Evolutionary conservation across 2,113 vertebrate genomes (phyloP).

Genomic region (Neopipo cinnamomea): DNA sequence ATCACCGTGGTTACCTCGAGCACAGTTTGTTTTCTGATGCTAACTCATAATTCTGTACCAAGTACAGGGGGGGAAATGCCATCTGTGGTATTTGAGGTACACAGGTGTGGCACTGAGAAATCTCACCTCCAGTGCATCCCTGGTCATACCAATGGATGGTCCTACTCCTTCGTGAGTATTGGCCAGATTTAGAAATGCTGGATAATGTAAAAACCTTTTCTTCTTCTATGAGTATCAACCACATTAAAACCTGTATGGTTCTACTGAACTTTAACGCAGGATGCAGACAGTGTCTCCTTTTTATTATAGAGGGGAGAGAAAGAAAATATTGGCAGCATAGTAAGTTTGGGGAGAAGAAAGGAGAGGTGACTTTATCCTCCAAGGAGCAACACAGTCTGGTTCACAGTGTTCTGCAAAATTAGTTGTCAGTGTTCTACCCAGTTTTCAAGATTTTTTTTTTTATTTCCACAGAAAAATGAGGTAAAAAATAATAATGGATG

Average conservation of each 20-base stretch:
- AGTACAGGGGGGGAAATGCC: not conserved
- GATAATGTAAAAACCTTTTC: not conserved
- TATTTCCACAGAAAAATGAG: not conserved
- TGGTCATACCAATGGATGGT: not conserved
- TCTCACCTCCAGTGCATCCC: not conserved
- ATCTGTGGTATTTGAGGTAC: not conserved
- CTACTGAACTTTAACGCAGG: not conserved
- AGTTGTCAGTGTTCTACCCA: not conserved
- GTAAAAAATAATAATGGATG: not conserved
- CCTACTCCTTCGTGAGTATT: not conserved
- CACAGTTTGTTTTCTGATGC: not conserved
- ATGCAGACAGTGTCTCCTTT: not conserved
- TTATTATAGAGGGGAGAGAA: not conserved
- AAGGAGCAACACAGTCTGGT: not conserved
- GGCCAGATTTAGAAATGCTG: not conserved
- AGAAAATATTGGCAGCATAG: not conserved
- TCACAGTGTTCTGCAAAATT: not conserved
- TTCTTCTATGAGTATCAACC: not conserved
- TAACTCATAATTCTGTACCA: not conserved
- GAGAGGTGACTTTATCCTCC: not conserved
- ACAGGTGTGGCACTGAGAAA: not conserved
- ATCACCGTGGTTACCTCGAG: slow-evolving; percentile 28
- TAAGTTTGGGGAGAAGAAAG: not conserved
- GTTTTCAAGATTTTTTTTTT: not conserved
- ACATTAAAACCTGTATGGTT: not conserved